Evolutionary conservation across 2,113 vertebrate genomes (phyloP), one percentile per base, ranked within the genome.

Genomic region (Bubo blakistoni): DNA sequence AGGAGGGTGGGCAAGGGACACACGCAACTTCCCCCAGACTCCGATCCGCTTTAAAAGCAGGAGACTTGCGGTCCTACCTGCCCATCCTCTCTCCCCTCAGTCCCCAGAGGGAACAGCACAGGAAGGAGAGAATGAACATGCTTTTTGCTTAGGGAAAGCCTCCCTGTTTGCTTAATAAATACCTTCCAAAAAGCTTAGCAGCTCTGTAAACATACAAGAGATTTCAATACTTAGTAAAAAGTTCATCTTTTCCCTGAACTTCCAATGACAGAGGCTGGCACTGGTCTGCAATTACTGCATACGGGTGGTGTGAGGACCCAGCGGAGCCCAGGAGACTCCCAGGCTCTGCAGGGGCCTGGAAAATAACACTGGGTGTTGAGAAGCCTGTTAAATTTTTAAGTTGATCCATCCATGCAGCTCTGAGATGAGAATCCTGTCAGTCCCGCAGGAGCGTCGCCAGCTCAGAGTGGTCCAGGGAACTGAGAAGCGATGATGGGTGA

Each of bases 121-220:
- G 89, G 79, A 73, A 82, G 67, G n/a, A 88, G 84, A 88, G 58
- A 71, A 87, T 11, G 42, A 84, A 63, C 4, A 6, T 12, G 66
- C 17, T 38, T 86, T 86, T 93, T 81, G 69, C 84, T 85, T 62
- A 3, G 7, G 67, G 57, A 93, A 67, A 85, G 18, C 76, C 83
- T 88, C 77, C 65, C 79, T 15, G 8, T 63, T 86, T 77, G 58
- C 87, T 79, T 61, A 94, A 92, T 87, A 96, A 97, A 96, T 96
- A 95, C 88, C 69, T 94, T 95, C 73, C 51, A 8, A 87, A 90
- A 76, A 92, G 88, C 93, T 96, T 70, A 94, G 94, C 95, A 97
- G 93, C 91, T 95, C 94, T 97, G 97, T 98, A 98, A 98, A 98
- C 97, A 95, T 86, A 97, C 86, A 71, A 80, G 69, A 95, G 67